These are phyloP conservation scores for Gymnothorax javanicus DNA, from an alignment of 2,797 vertebrate species.

Conservation along the genomic window DNA sequence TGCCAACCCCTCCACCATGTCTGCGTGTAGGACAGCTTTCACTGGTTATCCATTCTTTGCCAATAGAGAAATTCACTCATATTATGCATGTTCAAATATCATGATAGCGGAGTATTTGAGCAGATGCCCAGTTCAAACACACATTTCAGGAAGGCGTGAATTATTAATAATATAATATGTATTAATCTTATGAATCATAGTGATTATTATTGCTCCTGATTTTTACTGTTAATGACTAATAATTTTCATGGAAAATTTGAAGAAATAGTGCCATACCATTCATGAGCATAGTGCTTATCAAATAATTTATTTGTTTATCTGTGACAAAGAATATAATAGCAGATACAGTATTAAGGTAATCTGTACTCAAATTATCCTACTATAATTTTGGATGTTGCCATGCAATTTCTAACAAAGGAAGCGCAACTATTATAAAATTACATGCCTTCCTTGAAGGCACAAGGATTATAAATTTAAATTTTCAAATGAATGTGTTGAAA, in stretches of 20 bases:
- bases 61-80: background rate
- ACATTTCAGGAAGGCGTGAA: background rate
- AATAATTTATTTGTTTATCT: background rate
- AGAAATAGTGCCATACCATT: background rate
- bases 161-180: background rate
- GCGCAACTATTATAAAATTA: background rate
- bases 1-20: background rate
- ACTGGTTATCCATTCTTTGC: background rate
- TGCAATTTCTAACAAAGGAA: background rate
- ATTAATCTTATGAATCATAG: background rate
- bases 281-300: background rate
- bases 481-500: background rate
- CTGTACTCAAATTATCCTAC: background rate
- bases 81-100: background rate
- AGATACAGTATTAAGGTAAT: background rate
- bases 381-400: background rate
- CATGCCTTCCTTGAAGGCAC: background rate
- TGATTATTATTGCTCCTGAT: background rate
- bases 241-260: background rate
- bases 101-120: background rate
- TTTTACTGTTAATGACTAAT: background rate
- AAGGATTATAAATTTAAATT: background rate
- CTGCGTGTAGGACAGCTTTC: background rate
- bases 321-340: background rate
- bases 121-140: background rate